A percentile compares a stretch with the other conserved stretches of the same genome.
phyloP scores from a whole-genome alignment of 1,140 invertebrate genomes.

The Pectinophora gossypiella region DNA sequence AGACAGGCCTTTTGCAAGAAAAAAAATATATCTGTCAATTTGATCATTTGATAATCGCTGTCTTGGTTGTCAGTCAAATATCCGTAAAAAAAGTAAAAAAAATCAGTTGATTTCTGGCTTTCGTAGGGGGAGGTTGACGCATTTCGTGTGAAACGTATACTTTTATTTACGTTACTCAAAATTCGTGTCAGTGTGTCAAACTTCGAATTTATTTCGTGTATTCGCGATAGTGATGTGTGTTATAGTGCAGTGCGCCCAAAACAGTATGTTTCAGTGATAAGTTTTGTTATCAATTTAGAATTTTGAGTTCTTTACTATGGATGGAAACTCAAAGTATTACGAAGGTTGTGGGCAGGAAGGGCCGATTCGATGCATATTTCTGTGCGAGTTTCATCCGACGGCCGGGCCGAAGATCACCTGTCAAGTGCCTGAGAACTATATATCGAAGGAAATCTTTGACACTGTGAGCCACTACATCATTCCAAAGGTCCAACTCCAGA shows the following conservation, averaged over 20 bases:
- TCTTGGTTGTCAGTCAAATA: too few relatives aligned
- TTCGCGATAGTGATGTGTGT: background rate
- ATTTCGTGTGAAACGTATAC: background rate
- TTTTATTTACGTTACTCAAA: slow-evolving; percentile 26
- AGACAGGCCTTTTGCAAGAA: too few relatives aligned
- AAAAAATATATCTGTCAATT: too few relatives aligned
- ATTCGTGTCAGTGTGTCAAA: slow-evolving; percentile 11
- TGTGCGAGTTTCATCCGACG: slow-evolving; percentile 90
- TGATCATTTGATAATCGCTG: too few relatives aligned
- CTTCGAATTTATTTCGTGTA: background rate
- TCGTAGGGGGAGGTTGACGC: background rate
- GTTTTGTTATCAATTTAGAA: slow-evolving; percentile 12
- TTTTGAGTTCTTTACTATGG: slow-evolving; percentile 42
- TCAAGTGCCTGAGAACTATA: slow-evolving; percentile 89
- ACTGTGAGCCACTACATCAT: slow-evolving; percentile 94
- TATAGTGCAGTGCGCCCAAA: background rate
- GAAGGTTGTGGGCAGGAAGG: slow-evolving; percentile 80
- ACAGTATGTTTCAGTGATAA: slow-evolving; percentile 18
- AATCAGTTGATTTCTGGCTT: background rate
- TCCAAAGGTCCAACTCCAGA: slow-evolving; percentile 92
- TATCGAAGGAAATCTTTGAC: slow-evolving; percentile 94
- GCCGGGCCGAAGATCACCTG: slow-evolving; percentile 89
- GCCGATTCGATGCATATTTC: slow-evolving; percentile 86
- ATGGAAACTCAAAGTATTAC: slow-evolving; percentile 65
- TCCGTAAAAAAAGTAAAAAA: background rate